Base-by-base conservation (phyloP, 2,113 vertebrate species). In the Barbus barbus region DNA sequence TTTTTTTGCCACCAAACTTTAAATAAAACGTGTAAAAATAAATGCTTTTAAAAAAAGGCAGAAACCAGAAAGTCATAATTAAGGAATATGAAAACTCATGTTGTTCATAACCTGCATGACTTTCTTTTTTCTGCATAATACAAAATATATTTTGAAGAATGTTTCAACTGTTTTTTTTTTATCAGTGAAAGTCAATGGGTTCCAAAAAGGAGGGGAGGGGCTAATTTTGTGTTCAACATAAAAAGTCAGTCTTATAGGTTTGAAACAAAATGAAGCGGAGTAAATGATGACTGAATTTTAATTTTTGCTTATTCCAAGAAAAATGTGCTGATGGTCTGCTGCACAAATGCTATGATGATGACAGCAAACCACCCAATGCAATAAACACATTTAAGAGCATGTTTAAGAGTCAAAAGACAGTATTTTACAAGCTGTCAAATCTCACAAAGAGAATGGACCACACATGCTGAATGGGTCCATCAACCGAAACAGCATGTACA, bases 361-460 rank as follows among this genome's bases (percentile, higher is more conserved):
- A 46, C 78, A 80, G 60, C 41, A 67, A 67, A 80, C 41, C 41
- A 80, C 2, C 41, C 78, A n/a, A 67, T 13, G 24, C 20, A 80
- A 16, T 67, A 67, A 31, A 46, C 18, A 67, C 78, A 67, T 80
- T 80, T 51, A 80, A 79, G 16, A 67, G 61, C 38, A 51, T 67
- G 24, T 67, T 58, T 36, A 78, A 11, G 6, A 38, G 75, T 78
- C 44, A 67, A 38, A 28, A 3, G 38, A 20, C 8, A 12, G 56
- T 18, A 41, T 80, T 65, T 80, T 24, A 67, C 78, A 80, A 79
- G 77, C 76, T 78, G 76, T 41, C 46, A 75, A 51, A 51, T 28
- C 71, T 16, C 71, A 75, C 41, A 79, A 44, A 80, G 58, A 46
- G 36, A 65, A 63, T 16, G 24, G 58, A 65, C 58, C 78, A 33